phyloP scores from a whole-genome alignment of 2,797 vertebrate species.

The Ara ararauna region DNA sequence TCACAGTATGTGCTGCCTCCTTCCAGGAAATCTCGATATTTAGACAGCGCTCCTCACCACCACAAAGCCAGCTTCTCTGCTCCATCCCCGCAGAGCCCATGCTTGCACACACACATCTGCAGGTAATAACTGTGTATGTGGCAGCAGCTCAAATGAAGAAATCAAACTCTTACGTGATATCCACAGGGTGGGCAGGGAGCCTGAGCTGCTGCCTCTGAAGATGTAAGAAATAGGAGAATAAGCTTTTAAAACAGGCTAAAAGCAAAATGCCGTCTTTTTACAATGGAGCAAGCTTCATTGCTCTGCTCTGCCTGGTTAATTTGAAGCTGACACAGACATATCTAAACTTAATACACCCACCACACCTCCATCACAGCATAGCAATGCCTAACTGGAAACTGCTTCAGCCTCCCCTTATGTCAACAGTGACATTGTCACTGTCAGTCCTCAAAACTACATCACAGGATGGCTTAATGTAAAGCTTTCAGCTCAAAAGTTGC shows the following conservation, averaged over 20 bases:
- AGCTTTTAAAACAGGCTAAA: background rate
- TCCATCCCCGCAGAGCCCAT: background rate
- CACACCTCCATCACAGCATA: accelerated
- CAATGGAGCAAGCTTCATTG: background rate
- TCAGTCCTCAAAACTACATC: background rate
- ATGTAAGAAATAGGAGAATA: accelerated
- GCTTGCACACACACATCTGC: background rate
- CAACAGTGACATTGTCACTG: background rate
- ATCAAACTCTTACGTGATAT: background rate
- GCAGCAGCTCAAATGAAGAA: background rate
- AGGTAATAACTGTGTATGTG: background rate
- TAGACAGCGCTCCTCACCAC: background rate
- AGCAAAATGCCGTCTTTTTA: background rate
- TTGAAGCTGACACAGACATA: background rate
- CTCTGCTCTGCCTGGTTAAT: background rate
- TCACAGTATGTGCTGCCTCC: background rate
- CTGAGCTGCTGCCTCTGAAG: background rate
- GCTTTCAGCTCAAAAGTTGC: conserved; percentile 5
- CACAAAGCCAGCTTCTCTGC: background rate
- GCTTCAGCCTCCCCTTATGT: background rate
- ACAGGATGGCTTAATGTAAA: background rate
- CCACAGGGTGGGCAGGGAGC: background rate
- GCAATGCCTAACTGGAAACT: background rate
- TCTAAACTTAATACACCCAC: background rate
- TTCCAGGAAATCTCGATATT: background rate